phyloP scores from a whole-genome alignment of 2,113 vertebrate genomes.

The Otolemur garnettii region DNA sequence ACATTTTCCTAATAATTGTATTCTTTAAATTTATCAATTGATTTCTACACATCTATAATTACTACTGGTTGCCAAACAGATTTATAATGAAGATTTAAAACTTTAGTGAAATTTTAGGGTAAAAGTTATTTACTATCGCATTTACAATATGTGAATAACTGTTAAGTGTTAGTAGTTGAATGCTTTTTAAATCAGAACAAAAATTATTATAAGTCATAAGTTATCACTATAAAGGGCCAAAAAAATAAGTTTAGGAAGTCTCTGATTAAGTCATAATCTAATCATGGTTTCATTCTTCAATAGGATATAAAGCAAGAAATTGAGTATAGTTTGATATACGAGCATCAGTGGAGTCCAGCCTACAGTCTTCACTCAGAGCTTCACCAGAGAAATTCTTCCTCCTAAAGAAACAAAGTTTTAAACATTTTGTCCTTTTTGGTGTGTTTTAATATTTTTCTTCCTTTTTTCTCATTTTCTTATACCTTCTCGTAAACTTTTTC shows the following conservation, averaged over 20 bases:
- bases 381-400: background rate
- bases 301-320: background rate
- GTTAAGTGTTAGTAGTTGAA: background rate
- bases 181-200: background rate
- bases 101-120: background rate
- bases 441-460: background rate
- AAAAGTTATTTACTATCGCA: background rate
- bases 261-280: background rate
- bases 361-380: background rate
- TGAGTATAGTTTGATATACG: background rate
- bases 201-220: background rate
- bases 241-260: background rate
- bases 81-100: background rate
- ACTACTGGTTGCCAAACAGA: background rate
- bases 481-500: background rate
- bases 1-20: conserved; percentile 1
- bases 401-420: background rate
- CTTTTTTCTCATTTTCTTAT: background rate
- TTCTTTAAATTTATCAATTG: background rate
- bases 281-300: background rate
- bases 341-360: background rate
- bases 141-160: background rate
- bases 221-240: background rate
- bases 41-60: background rate
- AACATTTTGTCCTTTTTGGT: background rate